Base-by-base conservation (phyloP, 2,797 vertebrate genomes). In the Xerus rutilus region DNA sequence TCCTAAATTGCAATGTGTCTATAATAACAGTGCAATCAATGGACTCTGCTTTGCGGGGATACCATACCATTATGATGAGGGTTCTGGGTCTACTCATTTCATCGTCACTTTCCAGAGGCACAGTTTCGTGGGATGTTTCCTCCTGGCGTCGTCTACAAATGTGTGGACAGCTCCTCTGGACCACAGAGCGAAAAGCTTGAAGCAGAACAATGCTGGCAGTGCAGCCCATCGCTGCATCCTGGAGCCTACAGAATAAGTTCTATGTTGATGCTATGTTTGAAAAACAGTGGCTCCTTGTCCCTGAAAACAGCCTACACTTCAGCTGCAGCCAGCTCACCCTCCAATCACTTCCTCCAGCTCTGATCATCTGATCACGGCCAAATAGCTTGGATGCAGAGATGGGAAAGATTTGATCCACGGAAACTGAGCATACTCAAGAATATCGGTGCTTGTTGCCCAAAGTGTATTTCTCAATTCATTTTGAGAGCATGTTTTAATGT, bases 161-260 rank as follows among this genome's bases (percentile, higher is more conserved):
- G 98, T 99, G 99, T 96, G 99, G 99, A 98, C 99, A 99, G 99
- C 99, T 99, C 96, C 99, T 99, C 98, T 99, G 99, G 97, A 99
- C 99, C 98, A 99, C 99, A 83, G 99, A 99, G 93, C 99, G 99
- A 91, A 99, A 99, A 98, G 99, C 99, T 96, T 99, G 99, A 79
- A 99, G 99, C 97, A 99, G 99, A 98, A 99, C 99, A 98, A 99
- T 99, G 96, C 99, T 99, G 99, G 99, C 99, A 83, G 99, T 99
- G 98, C 99, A 99, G 97, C 99, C 99, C 99, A 99, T 99, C 98
- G 98, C 99, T 99, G 98, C 98, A 99, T 98, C 98, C 98, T 99
- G 99, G 98, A 99, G 98, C 98, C 98, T 98, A 99, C 98, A 98
- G 98, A 99, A 98, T 98, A 99, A 99, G 98, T 99, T 99, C 99